Percentiles rank a stretch among this genome's conserved stretches.
These are phyloP conservation scores for Calephelis perditalis DNA, from an alignment of 2,888 invertebrate genomes.

Conservation along the genomic window DNA sequence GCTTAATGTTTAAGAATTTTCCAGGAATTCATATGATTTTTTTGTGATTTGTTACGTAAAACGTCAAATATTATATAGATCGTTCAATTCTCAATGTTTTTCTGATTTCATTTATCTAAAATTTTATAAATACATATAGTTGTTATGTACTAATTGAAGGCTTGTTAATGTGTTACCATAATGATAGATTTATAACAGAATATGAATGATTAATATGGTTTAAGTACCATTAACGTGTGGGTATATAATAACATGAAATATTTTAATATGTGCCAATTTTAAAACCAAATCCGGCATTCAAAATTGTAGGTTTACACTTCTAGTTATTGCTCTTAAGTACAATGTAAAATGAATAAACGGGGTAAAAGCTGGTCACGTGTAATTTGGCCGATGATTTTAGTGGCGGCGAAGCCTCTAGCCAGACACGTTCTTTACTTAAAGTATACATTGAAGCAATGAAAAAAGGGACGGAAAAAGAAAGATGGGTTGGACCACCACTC, in stretches of 20 bases:
- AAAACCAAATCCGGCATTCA: slow-evolving; percentile 50
- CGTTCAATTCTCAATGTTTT: no score
- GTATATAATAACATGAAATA: slow-evolving; percentile 46
- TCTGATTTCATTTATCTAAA: no score
- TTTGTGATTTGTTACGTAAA: no score
- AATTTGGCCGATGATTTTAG: slow-evolving; percentile 73
- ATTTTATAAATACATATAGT: no score
- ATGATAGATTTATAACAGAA: slow-evolving; percentile 12
- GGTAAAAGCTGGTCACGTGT: slow-evolving; percentile 60
- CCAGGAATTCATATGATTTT: no score
- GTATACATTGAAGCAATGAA: slow-evolving; percentile 69
- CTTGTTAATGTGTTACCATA: slow-evolving; percentile 12
- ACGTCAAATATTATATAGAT: no score
- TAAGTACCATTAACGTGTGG: slow-evolving; percentile 27
- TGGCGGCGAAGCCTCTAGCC: slow-evolving; percentile 54
- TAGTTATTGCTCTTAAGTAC: slow-evolving; percentile 76
- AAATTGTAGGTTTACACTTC: slow-evolving; percentile 62
- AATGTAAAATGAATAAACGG: slow-evolving; percentile 73
- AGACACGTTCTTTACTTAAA: slow-evolving; percentile 59
- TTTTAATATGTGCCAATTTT: slow-evolving; percentile 51
- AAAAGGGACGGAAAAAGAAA: slow-evolving; percentile 60
- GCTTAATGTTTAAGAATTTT: no score
- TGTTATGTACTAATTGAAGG: no score
- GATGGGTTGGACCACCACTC: slow-evolving; percentile 65
- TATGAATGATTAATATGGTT: background rate